Evolutionary conservation across 2,113 vertebrate genomes (phyloP), one percentile per base, ranked within the genome.

Genomic region (Procavia capensis): DNA sequence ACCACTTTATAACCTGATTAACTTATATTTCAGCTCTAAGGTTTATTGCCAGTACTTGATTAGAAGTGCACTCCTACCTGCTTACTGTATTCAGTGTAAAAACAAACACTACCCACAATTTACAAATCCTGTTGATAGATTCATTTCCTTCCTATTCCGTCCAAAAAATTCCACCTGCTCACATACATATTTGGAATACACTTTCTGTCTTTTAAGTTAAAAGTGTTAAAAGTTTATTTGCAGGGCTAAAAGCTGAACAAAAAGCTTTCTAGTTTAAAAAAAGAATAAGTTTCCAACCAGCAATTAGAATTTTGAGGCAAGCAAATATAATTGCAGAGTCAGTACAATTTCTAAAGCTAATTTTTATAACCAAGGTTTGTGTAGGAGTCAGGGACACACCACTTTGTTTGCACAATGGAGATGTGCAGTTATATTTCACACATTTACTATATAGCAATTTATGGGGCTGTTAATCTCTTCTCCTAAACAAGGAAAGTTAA

Each of bases 401-500:
- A 90, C 61, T 97, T 97, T 97, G 94, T 97, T 97, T 96, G 70
- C 93, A 96, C 80, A 97, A 95, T 80, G 97, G 96, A 96, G 94
- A 74, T 93, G 89, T 79, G 89, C 91, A 95, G 95, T 97, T 97
- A 93, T 97, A 98, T 96, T 97, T 98, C 92, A 97, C 93, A 81
- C 96, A 95, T 97, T 98, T 97, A 98, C 97, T 95, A 91, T 95
- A 91, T 85, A 97, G 96, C 97, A 97, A 97, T 98, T 98, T 98
- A 95, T 93, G 95, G 97, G 95, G 97, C 6, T 98, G 98, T 98
- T 98, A 98, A 98, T 98, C 96, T 98, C 97, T 97, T 98, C 96
- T 95, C 95, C 98, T 98, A 98, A 98, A 98, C 98, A 98, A 87
- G 95, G 96, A 96, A 98, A 98, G 98, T 98, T 99, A 99, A 98